phyloP scores from a whole-genome alignment of 1,140 invertebrate species.

The Coboldia fuscipes region DNA sequence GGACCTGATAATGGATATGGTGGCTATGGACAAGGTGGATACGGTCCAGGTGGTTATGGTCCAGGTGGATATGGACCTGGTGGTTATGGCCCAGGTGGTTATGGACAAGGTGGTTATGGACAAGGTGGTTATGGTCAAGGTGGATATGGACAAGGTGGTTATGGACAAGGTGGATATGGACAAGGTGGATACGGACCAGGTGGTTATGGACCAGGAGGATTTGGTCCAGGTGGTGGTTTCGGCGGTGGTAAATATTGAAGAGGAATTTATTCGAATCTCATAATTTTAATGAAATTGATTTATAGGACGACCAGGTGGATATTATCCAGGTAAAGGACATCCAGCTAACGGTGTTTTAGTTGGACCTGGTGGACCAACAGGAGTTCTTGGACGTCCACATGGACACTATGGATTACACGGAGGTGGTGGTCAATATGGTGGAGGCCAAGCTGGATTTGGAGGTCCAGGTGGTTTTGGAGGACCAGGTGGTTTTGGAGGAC shows the following conservation, averaged over 20 bases:
- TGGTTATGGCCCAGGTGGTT: slow-evolving; percentile 6
- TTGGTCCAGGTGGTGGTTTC: no score
- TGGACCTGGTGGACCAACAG: slow-evolving; percentile 31
- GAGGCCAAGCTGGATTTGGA: not conserved
- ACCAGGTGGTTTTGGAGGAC: slow-evolving; percentile 3
- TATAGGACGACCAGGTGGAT: slow-evolving; percentile 10
- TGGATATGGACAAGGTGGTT: not conserved
- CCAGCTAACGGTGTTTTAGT: slow-evolving; percentile 24
- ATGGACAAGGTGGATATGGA: slow-evolving; percentile 1
- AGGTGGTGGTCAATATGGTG: slow-evolving; percentile 6
- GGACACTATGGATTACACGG: not conserved
- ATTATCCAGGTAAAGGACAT: slow-evolving; percentile 4
- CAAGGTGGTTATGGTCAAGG: slow-evolving; percentile 1
- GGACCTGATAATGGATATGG: slow-evolving; percentile 1
- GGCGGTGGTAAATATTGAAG: no score
- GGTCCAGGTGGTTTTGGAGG: slow-evolving; percentile 4
- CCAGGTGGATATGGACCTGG: slow-evolving; percentile 7
- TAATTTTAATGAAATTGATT: no score
- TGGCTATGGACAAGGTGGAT: slow-evolving; percentile 4
- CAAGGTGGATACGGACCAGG: no score
- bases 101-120: slow-evolving; percentile 5
- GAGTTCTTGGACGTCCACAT: slow-evolving; percentile 21
- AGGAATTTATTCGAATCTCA: no score
- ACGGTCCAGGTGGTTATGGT: not conserved
- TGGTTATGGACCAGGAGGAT: no score